Conservation (phyloP, 2,113 vertebrate genomes). For the Embiotoca jacksoni region DNA sequence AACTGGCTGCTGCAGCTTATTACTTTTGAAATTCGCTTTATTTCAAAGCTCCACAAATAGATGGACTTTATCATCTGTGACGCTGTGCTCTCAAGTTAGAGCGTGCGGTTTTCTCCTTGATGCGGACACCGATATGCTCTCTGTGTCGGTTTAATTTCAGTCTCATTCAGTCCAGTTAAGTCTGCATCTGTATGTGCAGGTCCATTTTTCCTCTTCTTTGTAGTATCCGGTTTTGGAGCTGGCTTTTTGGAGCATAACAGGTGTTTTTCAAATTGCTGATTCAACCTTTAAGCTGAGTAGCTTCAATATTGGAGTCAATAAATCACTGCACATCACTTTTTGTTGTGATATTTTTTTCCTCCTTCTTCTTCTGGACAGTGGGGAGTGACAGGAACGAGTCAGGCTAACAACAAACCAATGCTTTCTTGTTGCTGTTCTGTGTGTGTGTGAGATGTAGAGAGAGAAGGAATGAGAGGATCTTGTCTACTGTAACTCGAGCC, state of each 20-base stretch:
- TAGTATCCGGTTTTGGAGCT: neutral
- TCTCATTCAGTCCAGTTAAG: neutral
- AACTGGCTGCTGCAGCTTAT: neutral
- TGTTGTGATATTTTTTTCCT: constrained; percentile 5
- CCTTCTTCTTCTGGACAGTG: constrained; percentile 4
- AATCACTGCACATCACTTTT: neutral
- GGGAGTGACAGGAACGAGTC: constrained; percentile 54
- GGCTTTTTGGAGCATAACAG: neutral
- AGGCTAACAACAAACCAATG: constrained; percentile 37
- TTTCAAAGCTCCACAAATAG: constrained; percentile 11
- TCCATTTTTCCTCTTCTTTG: neutral
- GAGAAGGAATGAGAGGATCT: constrained; percentile 47
- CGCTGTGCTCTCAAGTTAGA: neutral
- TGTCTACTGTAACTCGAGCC: constrained; percentile 71
- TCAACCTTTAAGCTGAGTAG: constrained; percentile 2
- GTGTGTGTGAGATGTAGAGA: constrained; percentile 19
- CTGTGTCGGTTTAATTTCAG: constrained; percentile 1
- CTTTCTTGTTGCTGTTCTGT: constrained; percentile 38
- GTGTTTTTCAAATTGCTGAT: constrained; percentile 2
- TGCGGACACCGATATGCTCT: neutral
- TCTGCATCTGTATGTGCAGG: neutral
- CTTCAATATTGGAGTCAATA: neutral
- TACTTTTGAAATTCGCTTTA: constrained; percentile 17
- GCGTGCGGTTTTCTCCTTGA: neutral
- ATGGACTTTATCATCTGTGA: neutral